Evolutionary conservation across 2,113 vertebrate species (phyloP).

Genomic region (Pelodiscus sinensis): DNA sequence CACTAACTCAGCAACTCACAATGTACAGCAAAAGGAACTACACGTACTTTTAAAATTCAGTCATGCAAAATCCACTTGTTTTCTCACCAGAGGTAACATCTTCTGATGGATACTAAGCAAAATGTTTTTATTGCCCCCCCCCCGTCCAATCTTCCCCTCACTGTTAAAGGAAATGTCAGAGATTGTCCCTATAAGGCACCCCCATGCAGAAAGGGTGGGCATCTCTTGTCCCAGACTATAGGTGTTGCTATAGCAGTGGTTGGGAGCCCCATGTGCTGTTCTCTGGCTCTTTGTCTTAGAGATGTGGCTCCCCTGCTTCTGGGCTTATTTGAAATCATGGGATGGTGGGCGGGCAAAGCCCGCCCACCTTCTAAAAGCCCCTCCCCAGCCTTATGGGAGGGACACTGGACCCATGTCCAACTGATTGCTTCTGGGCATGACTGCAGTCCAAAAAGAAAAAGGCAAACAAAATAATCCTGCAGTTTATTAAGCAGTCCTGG

Average conservation of each 20-base stretch:
- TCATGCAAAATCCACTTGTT: conserved; percentile 22
- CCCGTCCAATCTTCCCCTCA: conserved; percentile 16
- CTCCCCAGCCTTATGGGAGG: no score
- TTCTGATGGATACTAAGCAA: conserved; percentile 45
- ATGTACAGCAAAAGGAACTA: not conserved
- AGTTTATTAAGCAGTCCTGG: no score
- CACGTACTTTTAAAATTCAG: conserved; percentile 9
- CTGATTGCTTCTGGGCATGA: not conserved
- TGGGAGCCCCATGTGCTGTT: not conserved
- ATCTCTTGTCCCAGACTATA: no score
- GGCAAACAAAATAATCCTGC: not conserved
- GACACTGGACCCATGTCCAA: no score
- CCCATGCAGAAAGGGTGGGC: no score
- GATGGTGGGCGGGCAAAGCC: no score
- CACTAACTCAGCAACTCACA: not conserved
- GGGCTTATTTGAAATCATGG: no score
- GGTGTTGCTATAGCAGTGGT: not conserved
- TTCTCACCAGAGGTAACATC: conserved; percentile 29
- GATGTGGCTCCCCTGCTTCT: not conserved
- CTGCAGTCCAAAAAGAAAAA: not conserved
- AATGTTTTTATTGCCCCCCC: conserved; percentile 38
- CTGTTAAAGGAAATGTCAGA: conserved; percentile 25
- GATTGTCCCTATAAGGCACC: no score
- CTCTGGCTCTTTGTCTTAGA: not conserved
- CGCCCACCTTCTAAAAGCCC: no score